These are phyloP conservation scores for Pristionchus exspectatus DNA, from an alignment of 2,888 invertebrate genomes.

Conservation along the genomic window DNA sequence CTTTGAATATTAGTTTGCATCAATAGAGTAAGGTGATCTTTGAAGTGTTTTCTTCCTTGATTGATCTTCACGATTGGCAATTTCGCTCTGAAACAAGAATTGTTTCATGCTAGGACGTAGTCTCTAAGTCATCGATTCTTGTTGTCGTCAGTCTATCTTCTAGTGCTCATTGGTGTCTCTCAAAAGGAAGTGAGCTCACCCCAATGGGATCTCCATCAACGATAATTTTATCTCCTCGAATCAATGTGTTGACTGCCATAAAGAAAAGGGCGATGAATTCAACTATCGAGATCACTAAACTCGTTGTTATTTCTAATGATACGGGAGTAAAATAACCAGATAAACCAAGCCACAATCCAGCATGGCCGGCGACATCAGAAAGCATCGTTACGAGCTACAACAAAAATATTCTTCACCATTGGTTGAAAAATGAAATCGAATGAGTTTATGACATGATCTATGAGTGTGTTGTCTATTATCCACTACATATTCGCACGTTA, in stretches of 20 bases:
- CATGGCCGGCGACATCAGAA: neutral
- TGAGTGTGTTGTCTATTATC: neutral
- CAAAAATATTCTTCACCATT: neutral
- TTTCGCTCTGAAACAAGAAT: neutral
- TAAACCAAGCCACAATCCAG: slow-evolving; percentile 6
- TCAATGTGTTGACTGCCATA: neutral
- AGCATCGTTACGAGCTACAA: neutral
- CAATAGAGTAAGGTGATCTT: neutral
- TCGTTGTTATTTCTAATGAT: neutral
- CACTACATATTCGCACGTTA: neutral
- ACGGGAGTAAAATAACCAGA: neutral
- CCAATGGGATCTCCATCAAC: neutral
- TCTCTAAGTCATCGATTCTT: neutral
- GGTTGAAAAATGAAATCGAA: too few relatives aligned
- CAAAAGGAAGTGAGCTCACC: neutral
- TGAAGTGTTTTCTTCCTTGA: slow-evolving; percentile 11
- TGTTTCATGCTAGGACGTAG: neutral
- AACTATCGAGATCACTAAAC: neutral
- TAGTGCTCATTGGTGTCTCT: neutral
- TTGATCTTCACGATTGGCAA: neutral
- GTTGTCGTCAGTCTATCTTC: neutral
- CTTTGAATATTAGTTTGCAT: neutral
- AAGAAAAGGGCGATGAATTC: neutral
- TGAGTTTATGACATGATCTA: neutral
- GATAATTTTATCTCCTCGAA: neutral